Base-by-base conservation (phyloP, 2,888 invertebrate species). In the Dysmachus trigonus region DNA sequence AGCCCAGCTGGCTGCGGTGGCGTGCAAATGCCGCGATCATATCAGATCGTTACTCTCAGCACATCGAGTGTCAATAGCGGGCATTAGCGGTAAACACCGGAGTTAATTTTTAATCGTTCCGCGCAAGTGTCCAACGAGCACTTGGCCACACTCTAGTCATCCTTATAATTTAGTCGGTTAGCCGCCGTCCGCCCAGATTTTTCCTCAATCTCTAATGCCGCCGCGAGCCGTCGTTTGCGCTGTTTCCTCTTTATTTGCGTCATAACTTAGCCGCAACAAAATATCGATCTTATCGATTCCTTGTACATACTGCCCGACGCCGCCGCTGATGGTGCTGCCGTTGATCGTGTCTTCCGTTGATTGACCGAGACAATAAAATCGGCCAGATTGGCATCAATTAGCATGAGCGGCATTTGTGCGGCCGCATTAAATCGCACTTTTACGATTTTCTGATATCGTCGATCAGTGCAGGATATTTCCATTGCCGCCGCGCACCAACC, bases 41-140 rank as follows among this genome's bases (percentile, higher is more conserved):
- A 51, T 15, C 13, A 41, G 79, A 51, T 79, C 77, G 41, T 77
- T 77, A 77, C 47, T 79, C 15, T n/a, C n/a, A 15, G 51, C 27
- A n/a, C n/a, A 31, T 15, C 79, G 51, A 79, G 79, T 79, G 79
- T 51, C 47, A 79, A 79, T 79, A 79, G 79, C 47, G 79, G 79
- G 15, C 51, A 79, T 79, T 79, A 47, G 27, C 41, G 79, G 51
- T 79, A 79, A 79, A 79, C 47, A 79, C 79, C 79, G 79, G 31
- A 79, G 79, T 79, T 79, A 79, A 79, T 79, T 79, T 79, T 79
- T 79, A 79, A 79, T 79, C 51, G 79, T 8, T 30, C 15, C 33
- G 35, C 47, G 35, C 47, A 31, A 79, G 79, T 79, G 79, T 47
- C 31, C 51, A 31, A 51, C 51, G 79, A 79, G 30, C 79, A 79